Conservation (phyloP, 2,797 vertebrate genomes). For the Salarias fasciatus region DNA sequence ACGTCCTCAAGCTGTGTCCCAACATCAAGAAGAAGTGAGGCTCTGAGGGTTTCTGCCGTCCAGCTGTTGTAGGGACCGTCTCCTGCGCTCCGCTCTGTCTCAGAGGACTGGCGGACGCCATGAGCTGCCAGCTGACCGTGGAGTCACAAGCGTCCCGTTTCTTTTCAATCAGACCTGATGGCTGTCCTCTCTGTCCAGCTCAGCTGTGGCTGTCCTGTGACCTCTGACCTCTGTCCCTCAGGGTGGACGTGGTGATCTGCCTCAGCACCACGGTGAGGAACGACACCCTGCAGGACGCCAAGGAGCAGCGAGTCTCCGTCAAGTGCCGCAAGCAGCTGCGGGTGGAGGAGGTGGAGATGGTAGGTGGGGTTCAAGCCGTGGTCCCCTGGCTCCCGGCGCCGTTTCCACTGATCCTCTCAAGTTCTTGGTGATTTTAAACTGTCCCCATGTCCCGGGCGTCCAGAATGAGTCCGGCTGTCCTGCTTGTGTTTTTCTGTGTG, state of each 20-base stretch:
- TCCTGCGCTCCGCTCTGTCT: no score
- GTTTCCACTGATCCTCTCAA: background rate
- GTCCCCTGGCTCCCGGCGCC: background rate
- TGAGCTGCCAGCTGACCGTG: no score
- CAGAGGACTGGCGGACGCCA: no score
- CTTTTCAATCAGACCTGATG: no score
- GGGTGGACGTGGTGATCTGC: conserved; percentile 97
- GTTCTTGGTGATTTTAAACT: no score
- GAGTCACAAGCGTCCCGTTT: no score
- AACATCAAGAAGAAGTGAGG: conserved; percentile 98
- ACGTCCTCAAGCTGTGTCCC: conserved; percentile 96
- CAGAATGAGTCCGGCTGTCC: no score
- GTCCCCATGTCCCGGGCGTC: no score
- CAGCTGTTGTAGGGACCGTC: no score
- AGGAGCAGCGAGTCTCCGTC: conserved; percentile 93
- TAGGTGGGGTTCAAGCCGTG: conserved; percentile 66
- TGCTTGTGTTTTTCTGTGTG: no score
- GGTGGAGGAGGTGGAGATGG: conserved; percentile 98
- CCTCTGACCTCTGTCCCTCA: conserved; percentile 51
- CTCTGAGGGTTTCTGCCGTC: background rate
- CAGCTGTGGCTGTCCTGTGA: background rate
- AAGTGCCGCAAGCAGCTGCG: conserved; percentile 97
- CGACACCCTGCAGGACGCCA: conserved; percentile 93
- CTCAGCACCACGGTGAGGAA: conserved; percentile 96
- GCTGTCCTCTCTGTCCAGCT: no score